A percentile compares a stretch with the other conserved stretches of the same genome.
Evolutionary conservation across 2,888 invertebrate species (phyloP).

Genomic region (Diaperis boleti): DNA sequence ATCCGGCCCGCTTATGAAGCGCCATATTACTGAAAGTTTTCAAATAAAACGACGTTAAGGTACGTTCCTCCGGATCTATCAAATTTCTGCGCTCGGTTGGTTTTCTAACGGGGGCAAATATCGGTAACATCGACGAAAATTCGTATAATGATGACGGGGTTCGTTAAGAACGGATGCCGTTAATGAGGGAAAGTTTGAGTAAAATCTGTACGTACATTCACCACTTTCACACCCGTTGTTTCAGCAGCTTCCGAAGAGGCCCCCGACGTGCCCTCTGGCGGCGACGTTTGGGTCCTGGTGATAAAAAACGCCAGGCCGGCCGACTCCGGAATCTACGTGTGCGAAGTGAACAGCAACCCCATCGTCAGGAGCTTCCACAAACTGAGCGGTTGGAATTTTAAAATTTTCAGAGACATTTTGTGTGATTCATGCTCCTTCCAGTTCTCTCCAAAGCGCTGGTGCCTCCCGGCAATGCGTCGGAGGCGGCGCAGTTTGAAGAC

Average conservation of each 20-base stretch:
- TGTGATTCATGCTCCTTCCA: no score
- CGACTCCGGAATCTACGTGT: conserved; percentile 85
- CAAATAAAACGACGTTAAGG: conserved; percentile 51
- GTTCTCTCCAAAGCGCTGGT: conserved; percentile 75
- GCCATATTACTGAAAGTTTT: conserved; percentile 59
- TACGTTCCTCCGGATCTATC: conserved; percentile 36
- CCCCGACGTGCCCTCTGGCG: conserved; percentile 69
- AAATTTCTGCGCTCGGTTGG: conserved; percentile 26
- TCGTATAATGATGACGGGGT: no score
- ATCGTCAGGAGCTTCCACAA: conserved; percentile 83
- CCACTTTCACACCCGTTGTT: no score
- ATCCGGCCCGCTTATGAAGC: conserved; percentile 52
- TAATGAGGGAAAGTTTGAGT: no score
- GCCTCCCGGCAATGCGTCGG: conserved; percentile 71
- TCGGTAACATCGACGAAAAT: no score
- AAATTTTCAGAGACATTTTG: no score
- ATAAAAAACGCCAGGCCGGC: conserved; percentile 77
- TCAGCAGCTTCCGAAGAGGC: conserved; percentile 53
- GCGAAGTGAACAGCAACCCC: conserved; percentile 86
- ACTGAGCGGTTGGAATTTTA: conserved; percentile 72
- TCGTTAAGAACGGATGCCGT: no score
- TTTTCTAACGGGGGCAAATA: no score
- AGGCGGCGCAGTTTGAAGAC: conserved; percentile 62
- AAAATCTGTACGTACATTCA: no score
- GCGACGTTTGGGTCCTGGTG: conserved; percentile 87